Evolutionary conservation across 2,797 vertebrate species (phyloP).

Genomic region (Menidia menidia): DNA sequence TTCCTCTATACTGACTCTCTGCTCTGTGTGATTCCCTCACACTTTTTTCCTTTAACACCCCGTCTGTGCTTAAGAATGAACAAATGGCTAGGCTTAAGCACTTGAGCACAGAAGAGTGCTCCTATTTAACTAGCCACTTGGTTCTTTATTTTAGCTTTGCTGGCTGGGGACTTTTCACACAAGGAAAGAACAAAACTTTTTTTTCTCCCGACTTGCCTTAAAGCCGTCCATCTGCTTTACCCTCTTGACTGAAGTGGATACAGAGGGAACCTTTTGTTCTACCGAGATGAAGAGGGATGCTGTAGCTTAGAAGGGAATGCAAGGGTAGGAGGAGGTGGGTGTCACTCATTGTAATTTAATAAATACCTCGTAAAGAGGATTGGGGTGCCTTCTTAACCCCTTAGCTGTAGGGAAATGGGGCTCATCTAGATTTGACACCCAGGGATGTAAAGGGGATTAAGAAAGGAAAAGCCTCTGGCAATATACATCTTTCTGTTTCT

Average conservation of each 20-base stretch:
- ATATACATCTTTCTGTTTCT: conserved; percentile 57
- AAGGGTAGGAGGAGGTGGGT: conserved; percentile 53
- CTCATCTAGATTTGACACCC: conserved; percentile 64
- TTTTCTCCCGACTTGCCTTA: conserved; percentile 56
- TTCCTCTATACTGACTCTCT: conserved; percentile 15
- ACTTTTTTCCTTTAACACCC: conserved; percentile 43
- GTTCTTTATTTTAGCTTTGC: conserved; percentile 56
- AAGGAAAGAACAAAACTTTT: conserved; percentile 65
- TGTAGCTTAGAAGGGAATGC: conserved; percentile 48
- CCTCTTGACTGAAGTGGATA: conserved; percentile 68
- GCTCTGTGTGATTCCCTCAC: conserved; percentile 9
- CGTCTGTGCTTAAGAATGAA: conserved; percentile 41
- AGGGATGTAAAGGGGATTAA: conserved; percentile 64
- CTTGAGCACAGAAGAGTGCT: conserved; percentile 61
- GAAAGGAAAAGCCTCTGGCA: conserved; percentile 53
- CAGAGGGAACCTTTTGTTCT: conserved; percentile 73
- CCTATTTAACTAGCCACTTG: conserved; percentile 64
- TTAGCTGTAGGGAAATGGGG: conserved; percentile 55
- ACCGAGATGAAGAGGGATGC: conserved; percentile 66
- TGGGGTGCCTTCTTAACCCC: conserved; percentile 60
- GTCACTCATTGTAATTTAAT: conserved; percentile 70
- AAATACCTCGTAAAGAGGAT: conserved; percentile 58
- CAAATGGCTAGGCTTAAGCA: conserved; percentile 54
- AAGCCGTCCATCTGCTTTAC: conserved; percentile 62
- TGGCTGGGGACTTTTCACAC: conserved; percentile 66